A percentile compares a stretch with the other conserved stretches of the same genome.
phyloP scores from a whole-genome alignment of 2,113 vertebrate genomes.

The Sinocyclocheilus rhinocerous region DNA sequence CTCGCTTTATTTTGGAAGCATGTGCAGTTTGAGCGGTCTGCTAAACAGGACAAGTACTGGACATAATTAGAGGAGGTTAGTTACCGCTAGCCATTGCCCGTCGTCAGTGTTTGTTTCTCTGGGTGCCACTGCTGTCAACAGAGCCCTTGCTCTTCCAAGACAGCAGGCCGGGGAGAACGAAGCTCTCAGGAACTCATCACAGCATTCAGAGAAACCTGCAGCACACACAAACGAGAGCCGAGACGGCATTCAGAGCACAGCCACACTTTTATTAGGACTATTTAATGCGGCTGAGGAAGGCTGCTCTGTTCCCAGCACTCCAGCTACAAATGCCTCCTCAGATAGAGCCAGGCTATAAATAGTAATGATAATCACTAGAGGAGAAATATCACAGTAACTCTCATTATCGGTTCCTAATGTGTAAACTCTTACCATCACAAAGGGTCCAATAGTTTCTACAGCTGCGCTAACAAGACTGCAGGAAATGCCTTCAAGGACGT shows the following conservation, averaged over 20 bases:
- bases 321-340: conserved; percentile 24
- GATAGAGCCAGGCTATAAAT: conserved; percentile 23
- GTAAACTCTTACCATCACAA: background rate
- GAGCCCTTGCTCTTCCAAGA: conserved; percentile 71
- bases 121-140: conserved; percentile 65
- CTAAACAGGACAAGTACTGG: background rate
- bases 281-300: conserved; percentile 1
- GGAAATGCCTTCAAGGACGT: conserved; percentile 50
- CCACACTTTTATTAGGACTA: conserved; percentile 23
- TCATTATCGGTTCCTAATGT: conserved; percentile 25
- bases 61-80: conserved; percentile 14
- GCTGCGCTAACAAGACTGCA: conserved; percentile 19
- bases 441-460: background rate
- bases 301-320: background rate
- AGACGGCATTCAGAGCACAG: background rate
- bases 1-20: background rate
- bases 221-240: conserved; percentile 35
- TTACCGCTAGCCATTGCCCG: conserved; percentile 88
- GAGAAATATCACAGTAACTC: conserved; percentile 15
- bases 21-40: background rate
- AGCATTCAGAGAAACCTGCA: conserved; percentile 72
- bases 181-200: conserved; percentile 63
- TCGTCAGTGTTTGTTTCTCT: conserved; percentile 67
- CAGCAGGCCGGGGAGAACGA: conserved; percentile 32
- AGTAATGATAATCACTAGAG: conserved; percentile 23